Conservation (phyloP, 2,888 invertebrate species). For the Amphiduros pacificus region DNA sequence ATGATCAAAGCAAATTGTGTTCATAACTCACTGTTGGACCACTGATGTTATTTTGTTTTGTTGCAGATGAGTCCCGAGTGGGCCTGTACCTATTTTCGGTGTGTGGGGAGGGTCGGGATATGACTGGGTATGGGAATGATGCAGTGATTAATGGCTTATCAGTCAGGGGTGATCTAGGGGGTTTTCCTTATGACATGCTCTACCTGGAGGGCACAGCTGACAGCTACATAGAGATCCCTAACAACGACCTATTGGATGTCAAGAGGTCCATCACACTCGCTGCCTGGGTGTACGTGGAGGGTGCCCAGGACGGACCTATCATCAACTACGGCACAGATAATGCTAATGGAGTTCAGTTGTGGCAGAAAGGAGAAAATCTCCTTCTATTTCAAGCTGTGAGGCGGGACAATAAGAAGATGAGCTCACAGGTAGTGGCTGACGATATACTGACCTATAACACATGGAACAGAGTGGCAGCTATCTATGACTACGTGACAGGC, state of each 20-base stretch:
- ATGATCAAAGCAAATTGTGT: too few relatives aligned
- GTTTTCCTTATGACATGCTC: neutral
- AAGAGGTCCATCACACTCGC: slow-evolving; percentile 13
- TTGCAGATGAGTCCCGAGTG: slow-evolving; percentile 1
- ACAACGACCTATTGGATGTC: slow-evolving; percentile 7
- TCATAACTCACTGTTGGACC: too few relatives aligned
- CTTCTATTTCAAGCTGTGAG: too few relatives aligned
- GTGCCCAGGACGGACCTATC: neutral
- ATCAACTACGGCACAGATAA: neutral
- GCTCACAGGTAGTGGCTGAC: too few relatives aligned
- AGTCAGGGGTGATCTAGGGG: too few relatives aligned
- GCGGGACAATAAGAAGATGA: too few relatives aligned
- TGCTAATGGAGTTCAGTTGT: neutral
- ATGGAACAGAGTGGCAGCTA: slow-evolving; percentile 13
- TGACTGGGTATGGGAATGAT: neutral
- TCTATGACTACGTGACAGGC: slow-evolving; percentile 15
- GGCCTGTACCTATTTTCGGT: neutral
- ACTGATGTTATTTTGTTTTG: neutral
- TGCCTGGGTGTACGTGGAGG: slow-evolving; percentile 7
- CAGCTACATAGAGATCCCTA: neutral
- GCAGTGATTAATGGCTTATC: too few relatives aligned
- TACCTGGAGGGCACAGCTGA: neutral
- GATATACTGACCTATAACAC: neutral
- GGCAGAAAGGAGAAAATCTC: neutral
- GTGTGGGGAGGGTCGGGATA: neutral